Evolutionary conservation across 2,888 invertebrate genomes (phyloP), one percentile per base, ranked within the genome.

Genomic region (Mactromeris polynyma): DNA sequence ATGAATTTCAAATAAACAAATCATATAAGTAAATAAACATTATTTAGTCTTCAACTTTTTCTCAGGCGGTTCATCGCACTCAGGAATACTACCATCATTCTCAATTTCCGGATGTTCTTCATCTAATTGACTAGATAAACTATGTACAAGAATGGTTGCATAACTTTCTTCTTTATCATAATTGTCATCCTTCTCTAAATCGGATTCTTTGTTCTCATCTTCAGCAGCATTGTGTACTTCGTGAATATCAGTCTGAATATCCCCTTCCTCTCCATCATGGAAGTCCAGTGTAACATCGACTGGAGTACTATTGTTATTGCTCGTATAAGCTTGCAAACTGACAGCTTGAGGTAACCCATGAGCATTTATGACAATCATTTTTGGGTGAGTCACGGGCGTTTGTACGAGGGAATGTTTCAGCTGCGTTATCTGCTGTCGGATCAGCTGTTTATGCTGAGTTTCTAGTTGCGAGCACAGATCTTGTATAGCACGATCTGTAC

Each of bases 371-470:
- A 90, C 83, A 11, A 88, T 38, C 80, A 90, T 88, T 36, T 90
- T 90, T 19, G 85, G 81, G 31, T 83, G 84, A 31, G 77, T 2
- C 4, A 77, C 77, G 0, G 73, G 40, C 14, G 85, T 54, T 80
- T 79, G 85, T 26, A 87, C 79, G 77, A 89, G 91, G 33, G 92
- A 86, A 14, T 92, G 91, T 77, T 94, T 93, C 11, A 95, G 85
- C 26, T 89, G 90, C 7, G 93, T 88, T 11, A 94, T 88, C 82
- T 95, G 95, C 38, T 93, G 92, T 36, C 93, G 92, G 14, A 95
- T 86, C 9, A 95, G 89, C n/a, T 94, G 93, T 38, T 91, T 89
- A 64, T 95, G 94, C 40, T 95, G 93, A 1, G 83, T 87, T 84
- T 95, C 93, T 36, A 95, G 83, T 26, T 93, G 91, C 19, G 90